These are phyloP conservation scores for Clostera curtula DNA, from an alignment of 2,888 invertebrate genomes.

Conservation along the genomic window DNA sequence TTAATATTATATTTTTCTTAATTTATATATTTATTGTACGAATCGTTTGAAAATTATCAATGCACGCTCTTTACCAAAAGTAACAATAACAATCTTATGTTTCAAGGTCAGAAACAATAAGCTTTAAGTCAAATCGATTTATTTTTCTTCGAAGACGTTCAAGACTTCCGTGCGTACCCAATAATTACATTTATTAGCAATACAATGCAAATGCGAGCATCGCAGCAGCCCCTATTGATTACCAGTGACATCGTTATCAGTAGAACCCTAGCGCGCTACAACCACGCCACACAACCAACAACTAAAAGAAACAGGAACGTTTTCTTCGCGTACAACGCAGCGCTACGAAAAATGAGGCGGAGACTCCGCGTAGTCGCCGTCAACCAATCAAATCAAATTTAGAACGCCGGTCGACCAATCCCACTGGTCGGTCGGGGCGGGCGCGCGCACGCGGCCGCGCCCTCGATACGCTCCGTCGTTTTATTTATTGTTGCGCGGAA, in stretches of 20 bases:
- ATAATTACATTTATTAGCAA: constrained; percentile 9
- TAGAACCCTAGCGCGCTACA: constrained; percentile 66
- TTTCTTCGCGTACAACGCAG: constrained; percentile 70
- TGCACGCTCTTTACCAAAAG: no score
- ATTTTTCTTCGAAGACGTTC: no score
- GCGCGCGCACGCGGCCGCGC: constrained; percentile 72
- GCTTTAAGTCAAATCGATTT: no score
- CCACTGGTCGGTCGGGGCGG: constrained; percentile 51
- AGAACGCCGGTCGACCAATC: constrained; percentile 58
- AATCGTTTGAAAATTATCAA: no score
- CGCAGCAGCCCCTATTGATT: constrained; percentile 73
- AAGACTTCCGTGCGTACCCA: no score
- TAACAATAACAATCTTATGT: no score
- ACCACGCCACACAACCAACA: constrained; percentile 64
- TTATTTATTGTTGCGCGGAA: constrained; percentile 84
- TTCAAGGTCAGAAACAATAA: no score
- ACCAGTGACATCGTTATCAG: constrained; percentile 80
- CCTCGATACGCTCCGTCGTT: constrained; percentile 74
- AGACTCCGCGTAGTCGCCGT: constrained; percentile 50
- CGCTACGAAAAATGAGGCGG: constrained; percentile 70
- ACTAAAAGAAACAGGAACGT: constrained; percentile 77
- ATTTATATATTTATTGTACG: no score
- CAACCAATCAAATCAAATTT: constrained; percentile 47
- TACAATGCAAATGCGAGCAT: constrained; percentile 18
- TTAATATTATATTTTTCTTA: no score